Base-by-base conservation (phyloP, 2,113 vertebrate species). In the Elephas maximus region DNA sequence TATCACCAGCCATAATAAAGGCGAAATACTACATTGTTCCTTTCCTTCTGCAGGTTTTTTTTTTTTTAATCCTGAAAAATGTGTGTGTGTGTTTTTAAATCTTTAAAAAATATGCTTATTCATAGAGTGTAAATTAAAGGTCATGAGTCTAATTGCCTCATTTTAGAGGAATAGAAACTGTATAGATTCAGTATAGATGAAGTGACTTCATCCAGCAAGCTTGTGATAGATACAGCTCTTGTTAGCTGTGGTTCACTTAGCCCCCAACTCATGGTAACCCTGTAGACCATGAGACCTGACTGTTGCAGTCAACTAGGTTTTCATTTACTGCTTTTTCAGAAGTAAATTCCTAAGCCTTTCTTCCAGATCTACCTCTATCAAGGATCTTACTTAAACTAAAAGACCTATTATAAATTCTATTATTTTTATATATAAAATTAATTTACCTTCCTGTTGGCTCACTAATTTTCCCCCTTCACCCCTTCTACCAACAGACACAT, bases 131-230 rank as follows among this genome's bases (percentile, higher is more conserved):
- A 87, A 79, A 45, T 74, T 94, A 84, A 95, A 57, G 4, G 77
- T 85, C 71, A n/a, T 69, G 28, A 44, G 33, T 78, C 37, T 14
- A 92, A 74, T 1, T 17, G 89, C 41, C 82, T 87, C 24, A 60
- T 92, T 96, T 92, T 86, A 74, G 44, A 86, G 60, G 44, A 82
- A 84, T 78, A 69, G 9, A 90, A 91, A 88, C 48, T 83, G 14
- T 11, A 57, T 57, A 24, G 3, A 41, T 88, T 76, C 9, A 26
- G 48, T 2, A 86, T 33, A 91, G 83, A 91, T 65, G 51, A 73
- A n/a, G 14, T 74, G 20, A 77, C 18, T 87, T 94, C 67, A 48
- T 41, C 30, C 28, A 73, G 10, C 21, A 88, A 69, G 18, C 71
- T 3, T 88, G 33, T 88, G 41, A 74, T 60, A 83, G 30, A 48